Evolutionary conservation across 2,797 vertebrate genomes (phyloP).

Genomic region (Acrossocheilus wenchowensis): DNA sequence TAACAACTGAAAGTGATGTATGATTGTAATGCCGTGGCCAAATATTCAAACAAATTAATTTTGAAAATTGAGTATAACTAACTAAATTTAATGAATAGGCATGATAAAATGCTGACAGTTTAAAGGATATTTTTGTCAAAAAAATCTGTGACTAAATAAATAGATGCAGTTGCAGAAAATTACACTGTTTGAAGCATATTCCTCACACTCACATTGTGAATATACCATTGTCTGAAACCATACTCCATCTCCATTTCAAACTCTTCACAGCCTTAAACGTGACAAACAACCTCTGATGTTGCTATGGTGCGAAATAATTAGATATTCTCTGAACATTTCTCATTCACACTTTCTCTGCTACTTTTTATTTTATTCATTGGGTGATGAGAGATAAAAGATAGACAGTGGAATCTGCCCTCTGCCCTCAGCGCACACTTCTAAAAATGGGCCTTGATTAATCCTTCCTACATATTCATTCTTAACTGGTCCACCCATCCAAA

Average conservation of each 20-base stretch:
- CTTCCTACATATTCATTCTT: neutral
- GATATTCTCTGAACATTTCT: neutral
- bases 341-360: neutral
- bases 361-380: slow-evolving; percentile 1
- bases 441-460: slow-evolving; percentile 1
- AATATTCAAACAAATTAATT: neutral
- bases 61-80: too few species aligned
- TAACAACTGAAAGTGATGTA: neutral
- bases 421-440: neutral
- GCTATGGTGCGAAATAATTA: neutral
- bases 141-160: neutral
- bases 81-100: neutral
- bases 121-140: neutral
- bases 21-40: neutral
- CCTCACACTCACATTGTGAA: neutral
- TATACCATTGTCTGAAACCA: neutral
- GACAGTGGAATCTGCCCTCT: neutral
- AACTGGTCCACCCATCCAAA: neutral
- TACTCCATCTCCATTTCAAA: neutral
- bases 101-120: neutral
- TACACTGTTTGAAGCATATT: neutral
- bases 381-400: neutral
- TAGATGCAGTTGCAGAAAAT: neutral
- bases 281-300: neutral
- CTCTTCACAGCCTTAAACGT: neutral